Evolutionary conservation across 2,797 vertebrate species (phyloP).

Genomic region (Pyrocephalus nanus): DNA sequence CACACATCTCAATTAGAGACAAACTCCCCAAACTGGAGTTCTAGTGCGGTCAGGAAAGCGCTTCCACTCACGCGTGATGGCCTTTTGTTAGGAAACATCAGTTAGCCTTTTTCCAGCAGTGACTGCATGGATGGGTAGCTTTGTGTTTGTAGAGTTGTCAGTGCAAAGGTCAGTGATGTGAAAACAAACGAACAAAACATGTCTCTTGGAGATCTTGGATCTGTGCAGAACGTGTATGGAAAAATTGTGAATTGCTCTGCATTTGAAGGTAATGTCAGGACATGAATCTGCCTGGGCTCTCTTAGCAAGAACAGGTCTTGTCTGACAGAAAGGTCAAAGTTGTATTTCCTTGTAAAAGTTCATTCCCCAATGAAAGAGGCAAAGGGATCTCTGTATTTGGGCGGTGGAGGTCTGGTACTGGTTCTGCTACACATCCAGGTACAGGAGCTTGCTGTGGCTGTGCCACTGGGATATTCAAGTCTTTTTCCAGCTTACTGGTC

Average conservation of each 20-base stretch:
- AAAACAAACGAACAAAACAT: background rate
- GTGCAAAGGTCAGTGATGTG: background rate
- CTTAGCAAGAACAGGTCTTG: background rate
- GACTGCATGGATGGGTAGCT: background rate
- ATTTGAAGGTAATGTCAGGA: background rate
- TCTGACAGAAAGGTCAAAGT: background rate
- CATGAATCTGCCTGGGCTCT: background rate
- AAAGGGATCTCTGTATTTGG: background rate
- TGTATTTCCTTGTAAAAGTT: background rate
- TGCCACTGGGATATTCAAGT: background rate
- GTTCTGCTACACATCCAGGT: accelerated
- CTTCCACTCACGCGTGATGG: background rate
- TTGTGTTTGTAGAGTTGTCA: background rate
- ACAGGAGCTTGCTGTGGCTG: background rate
- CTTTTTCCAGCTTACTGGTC: background rate
- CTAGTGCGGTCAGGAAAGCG: accelerated
- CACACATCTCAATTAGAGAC: background rate
- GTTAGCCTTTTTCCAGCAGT: background rate
- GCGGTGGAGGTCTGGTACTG: background rate
- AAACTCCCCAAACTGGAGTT: background rate
- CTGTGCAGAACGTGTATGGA: accelerated
- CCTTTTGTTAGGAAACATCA: background rate
- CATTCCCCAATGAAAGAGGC: background rate
- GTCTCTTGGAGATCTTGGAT: background rate
- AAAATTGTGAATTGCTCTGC: background rate